These are phyloP conservation scores for Drosophila virilis DNA, from an alignment of 1,140 invertebrate genomes.

Conservation along the genomic window DNA sequence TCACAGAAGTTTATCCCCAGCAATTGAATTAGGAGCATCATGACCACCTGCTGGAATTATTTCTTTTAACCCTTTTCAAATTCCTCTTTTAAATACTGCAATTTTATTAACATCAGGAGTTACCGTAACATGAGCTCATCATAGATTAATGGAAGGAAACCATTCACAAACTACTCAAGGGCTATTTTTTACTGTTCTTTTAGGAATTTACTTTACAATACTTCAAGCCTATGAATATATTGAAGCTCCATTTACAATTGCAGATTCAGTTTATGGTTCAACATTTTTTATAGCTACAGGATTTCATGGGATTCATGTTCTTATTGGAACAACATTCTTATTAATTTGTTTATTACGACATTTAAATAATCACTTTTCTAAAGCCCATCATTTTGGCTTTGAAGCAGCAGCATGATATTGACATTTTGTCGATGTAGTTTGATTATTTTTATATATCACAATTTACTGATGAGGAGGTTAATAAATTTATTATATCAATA, in stretches of 20 bases:
- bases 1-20: conserved; percentile 86
- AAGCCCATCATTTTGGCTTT: conserved; percentile 88
- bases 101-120: conserved; percentile 86
- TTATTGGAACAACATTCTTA: too few relatives aligned
- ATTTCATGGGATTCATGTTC: too few relatives aligned
- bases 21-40: conserved; percentile 86
- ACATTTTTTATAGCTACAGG: too few relatives aligned
- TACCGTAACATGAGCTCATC: conserved; percentile 86
- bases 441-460: too few relatives aligned
- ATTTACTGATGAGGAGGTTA: too few relatives aligned
- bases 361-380: conserved; percentile 86
- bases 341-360: conserved; percentile 86
- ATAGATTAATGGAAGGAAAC: conserved; percentile 85
- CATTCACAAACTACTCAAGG: too few relatives aligned
- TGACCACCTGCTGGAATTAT: conserved; percentile 86
- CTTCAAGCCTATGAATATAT: too few relatives aligned
- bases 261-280: too few relatives aligned
- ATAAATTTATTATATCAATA: too few relatives aligned
- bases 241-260: too few relatives aligned
- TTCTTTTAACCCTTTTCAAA: conserved; percentile 87
- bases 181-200: too few relatives aligned
- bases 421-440: conserved; percentile 62
- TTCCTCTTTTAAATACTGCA: conserved; percentile 87
- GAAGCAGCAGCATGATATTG: conserved; percentile 90
- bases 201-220: too few relatives aligned